Conservation (phyloP, 2,888 invertebrate genomes). For the Heliconius ethilla region DNA sequence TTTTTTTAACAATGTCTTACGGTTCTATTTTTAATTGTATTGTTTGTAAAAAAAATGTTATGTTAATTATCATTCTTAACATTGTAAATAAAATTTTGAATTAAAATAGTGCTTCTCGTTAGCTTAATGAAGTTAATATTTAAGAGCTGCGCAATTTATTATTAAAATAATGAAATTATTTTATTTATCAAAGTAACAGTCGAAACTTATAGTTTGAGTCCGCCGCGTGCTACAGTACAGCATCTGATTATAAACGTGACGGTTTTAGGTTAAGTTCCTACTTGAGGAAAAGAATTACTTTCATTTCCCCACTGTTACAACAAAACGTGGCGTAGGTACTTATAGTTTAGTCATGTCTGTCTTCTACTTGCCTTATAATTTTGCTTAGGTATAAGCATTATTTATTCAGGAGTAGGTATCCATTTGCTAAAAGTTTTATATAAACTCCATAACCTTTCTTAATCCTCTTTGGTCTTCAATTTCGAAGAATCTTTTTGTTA, state of each 20-base stretch:
- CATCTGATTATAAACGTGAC: too few species aligned
- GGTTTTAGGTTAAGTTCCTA: too few species aligned
- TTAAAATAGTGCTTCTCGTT: not conserved
- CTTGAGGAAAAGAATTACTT: too few species aligned
- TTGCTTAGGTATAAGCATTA: not conserved
- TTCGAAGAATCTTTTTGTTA: not conserved
- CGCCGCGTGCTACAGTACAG: too few species aligned
- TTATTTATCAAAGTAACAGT: not conserved
- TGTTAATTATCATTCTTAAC: not conserved
- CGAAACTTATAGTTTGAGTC: too few species aligned
- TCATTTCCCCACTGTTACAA: not conserved
- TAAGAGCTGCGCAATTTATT: not conserved
- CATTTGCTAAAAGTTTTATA: not conserved
- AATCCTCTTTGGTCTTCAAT: not conserved
- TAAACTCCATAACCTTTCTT: not conserved
- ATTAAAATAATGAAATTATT: not conserved
- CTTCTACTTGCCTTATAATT: not conserved
- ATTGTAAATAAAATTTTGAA: not conserved
- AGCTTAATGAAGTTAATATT: not conserved
- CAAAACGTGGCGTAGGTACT: not conserved
- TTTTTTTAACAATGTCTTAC: not conserved
- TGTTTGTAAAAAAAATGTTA: not conserved
- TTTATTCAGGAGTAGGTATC: not conserved
- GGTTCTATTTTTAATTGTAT: not conserved
- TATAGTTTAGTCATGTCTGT: not conserved